Conservation (phyloP, 2,113 vertebrate genomes). For the Enhydra lutris region DNA sequence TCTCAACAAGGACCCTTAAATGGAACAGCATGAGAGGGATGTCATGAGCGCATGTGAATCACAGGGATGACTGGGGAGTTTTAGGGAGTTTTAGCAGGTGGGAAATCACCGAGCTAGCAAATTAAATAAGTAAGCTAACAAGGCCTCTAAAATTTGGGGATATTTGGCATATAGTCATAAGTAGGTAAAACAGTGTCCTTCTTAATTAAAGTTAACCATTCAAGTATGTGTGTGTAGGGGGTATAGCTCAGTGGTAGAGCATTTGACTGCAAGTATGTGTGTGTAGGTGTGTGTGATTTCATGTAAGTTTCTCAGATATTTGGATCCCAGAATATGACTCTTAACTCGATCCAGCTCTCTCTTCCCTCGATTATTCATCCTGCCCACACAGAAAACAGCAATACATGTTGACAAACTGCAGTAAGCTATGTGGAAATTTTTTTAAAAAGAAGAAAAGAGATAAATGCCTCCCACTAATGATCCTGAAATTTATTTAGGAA, state of each 20-base stretch:
- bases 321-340: background rate
- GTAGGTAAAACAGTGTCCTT: background rate
- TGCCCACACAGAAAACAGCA: background rate
- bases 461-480: background rate
- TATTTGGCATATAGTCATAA: background rate
- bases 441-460: background rate
- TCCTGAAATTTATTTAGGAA: background rate
- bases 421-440: background rate
- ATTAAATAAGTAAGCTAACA: background rate
- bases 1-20: background rate
- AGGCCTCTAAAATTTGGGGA: background rate
- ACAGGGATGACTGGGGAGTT: background rate
- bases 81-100: background rate
- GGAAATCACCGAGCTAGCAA: background rate
- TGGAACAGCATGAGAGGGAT: background rate
- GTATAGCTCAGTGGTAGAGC: too few species aligned
- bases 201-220: background rate
- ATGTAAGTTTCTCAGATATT: background rate
- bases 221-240: background rate
- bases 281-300: background rate
- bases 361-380: background rate
- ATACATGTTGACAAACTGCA: background rate
- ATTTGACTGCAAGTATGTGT: background rate
- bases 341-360: background rate
- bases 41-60: background rate